These are phyloP conservation scores for Nerophis ophidion DNA, from an alignment of 2,113 vertebrate genomes.

Conservation along the genomic window DNA sequence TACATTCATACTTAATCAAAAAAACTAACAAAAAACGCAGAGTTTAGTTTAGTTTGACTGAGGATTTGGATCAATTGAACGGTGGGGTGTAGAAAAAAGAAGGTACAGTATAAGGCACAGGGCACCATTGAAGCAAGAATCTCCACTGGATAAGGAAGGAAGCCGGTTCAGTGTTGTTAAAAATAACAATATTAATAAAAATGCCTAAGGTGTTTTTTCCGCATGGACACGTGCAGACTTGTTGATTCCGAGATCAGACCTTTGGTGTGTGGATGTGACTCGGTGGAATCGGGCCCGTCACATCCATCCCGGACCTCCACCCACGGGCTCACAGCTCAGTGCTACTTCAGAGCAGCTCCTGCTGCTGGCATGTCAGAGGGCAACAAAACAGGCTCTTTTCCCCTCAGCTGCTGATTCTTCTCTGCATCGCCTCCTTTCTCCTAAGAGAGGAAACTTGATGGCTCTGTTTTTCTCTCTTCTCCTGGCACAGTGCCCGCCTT, in stretches of 20 bases:
- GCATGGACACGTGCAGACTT: constrained; percentile 5
- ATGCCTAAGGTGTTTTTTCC: not conserved
- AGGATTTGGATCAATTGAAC: too few species aligned
- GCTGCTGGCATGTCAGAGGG: constrained; percentile 40
- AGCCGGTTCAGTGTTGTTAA: too few species aligned
- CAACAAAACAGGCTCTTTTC: constrained; percentile 38
- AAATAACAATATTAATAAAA: too few species aligned
- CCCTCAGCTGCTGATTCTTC: constrained; percentile 26
- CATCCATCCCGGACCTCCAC: constrained; percentile 6
- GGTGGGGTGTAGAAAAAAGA: too few species aligned
- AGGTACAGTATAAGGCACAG: too few species aligned
- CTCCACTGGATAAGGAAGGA: too few species aligned
- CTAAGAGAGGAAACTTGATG: constrained; percentile 34
- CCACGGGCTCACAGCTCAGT: constrained; percentile 50
- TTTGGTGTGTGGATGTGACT: constrained; percentile 42
- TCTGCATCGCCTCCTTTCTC: constrained; percentile 4
- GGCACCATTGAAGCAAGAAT: too few species aligned
- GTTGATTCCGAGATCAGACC: constrained; percentile 8
- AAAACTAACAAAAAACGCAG: too few species aligned
- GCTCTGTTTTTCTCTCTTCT: constrained; percentile 42
- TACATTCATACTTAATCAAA: too few species aligned
- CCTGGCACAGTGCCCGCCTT: constrained; percentile 30
- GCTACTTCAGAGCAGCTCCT: constrained; percentile 59
- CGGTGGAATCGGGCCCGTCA: constrained; percentile 29
- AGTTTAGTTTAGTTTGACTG: too few species aligned